Base-by-base conservation (phyloP, 2,888 invertebrate genomes). In the Dryobotodes eremita region DNA sequence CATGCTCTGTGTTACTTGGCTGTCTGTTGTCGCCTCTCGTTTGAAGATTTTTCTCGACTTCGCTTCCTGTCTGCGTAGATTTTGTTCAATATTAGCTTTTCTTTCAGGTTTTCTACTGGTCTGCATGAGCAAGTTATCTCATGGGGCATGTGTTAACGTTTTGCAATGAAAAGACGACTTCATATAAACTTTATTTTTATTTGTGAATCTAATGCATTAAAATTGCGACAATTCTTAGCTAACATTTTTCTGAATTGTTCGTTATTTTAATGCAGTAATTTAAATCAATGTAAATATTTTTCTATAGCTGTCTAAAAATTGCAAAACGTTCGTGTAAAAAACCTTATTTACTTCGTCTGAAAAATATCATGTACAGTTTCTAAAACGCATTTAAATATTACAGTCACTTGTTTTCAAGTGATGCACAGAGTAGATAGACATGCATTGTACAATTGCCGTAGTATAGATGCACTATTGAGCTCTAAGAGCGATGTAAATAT, bases 41-140 rank as follows among this genome's bases (percentile, higher is more conserved):
- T 89, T 92, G 85, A 90, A 89, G 90, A 89, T 91, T 70, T 87
- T 89, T 91, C 91, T 90, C 64, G 88, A 93, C 92, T 94, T 91
- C 91, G 95, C 95, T 95, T 95, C 91, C 91, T 93, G 87, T 93
- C 89, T 93, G 95, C 94, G 92, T 94, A 93, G 92, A 92, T 80
- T 88, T 90, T 92, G 91, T 92, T 89, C 91, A 89, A 90, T 92
- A 75, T 90, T 87, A 61, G 91, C 91, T 92, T 94, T 80, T 84
- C 86, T 94, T 93, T 80, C 92, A 94, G 93, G 91, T 91, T 77
- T 65, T 72, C 71, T 53, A 77, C 53, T 71, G 75, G 79, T 89
- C 88, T 76, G 90, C 90, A 90, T 90, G 90, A 83, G 76, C 65
- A 82, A 71, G 57, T 76, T 82, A 73, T 62, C 84, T 83, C 78